phyloP scores from a whole-genome alignment of 1,140 invertebrate species.

The Olivierus martensii region DNA sequence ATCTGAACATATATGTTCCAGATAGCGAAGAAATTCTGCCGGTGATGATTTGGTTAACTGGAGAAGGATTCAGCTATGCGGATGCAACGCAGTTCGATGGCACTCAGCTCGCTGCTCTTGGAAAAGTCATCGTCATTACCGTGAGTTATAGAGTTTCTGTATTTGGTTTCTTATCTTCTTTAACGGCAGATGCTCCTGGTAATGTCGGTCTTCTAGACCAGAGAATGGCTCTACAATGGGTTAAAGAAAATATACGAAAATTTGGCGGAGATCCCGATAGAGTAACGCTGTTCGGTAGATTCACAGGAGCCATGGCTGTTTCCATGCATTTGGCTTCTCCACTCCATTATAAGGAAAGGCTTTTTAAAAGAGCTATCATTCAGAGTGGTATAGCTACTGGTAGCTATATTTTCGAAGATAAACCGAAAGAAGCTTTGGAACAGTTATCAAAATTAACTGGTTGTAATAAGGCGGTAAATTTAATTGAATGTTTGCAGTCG shows the following conservation, averaged over 20 bases:
- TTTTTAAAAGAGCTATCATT: slow-evolving; percentile 21
- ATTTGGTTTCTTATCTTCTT: slow-evolving; percentile 81
- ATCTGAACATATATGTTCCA: slow-evolving; percentile 23
- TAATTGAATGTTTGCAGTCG: slow-evolving; percentile 11
- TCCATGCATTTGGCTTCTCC: slow-evolving; percentile 20
- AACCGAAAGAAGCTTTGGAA: slow-evolving; percentile 6
- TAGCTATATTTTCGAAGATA: slow-evolving; percentile 19
- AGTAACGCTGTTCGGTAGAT: slow-evolving; percentile 67
- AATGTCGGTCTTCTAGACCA: slow-evolving; percentile 88
- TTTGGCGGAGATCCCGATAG: slow-evolving; percentile 81
- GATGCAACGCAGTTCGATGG: slow-evolving; percentile 23
- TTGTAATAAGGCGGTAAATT: background rate
- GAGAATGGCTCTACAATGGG: slow-evolving; percentile 68
- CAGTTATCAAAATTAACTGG: background rate
- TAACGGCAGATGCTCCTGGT: slow-evolving; percentile 54
- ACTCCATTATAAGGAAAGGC: background rate
- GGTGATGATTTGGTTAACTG: slow-evolving; percentile 24
- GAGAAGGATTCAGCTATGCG: slow-evolving; percentile 24
- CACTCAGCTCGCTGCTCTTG: slow-evolving; percentile 20
- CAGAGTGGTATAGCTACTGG: slow-evolving; percentile 22
- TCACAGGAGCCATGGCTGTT: slow-evolving; percentile 24
- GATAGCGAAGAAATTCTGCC: slow-evolving; percentile 7
- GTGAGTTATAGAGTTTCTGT: slow-evolving; percentile 29
- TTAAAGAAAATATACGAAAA: slow-evolving; percentile 64
- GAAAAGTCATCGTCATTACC: slow-evolving; percentile 27